These are phyloP conservation scores for Oophaga sylvatica DNA, from an alignment of 2,797 vertebrate species.

Conservation along the genomic window DNA sequence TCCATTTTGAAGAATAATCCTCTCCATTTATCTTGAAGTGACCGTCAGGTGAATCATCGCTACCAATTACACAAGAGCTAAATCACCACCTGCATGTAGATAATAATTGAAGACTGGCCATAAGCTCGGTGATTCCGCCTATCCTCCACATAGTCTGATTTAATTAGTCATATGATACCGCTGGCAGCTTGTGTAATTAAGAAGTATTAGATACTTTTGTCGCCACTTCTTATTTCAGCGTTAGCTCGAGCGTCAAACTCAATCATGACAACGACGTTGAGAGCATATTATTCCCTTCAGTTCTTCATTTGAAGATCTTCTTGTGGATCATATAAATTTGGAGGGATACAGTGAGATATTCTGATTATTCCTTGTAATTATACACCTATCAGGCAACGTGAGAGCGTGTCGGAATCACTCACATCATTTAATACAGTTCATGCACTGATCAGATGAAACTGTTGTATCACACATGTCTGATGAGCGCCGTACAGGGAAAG, in stretches of 20 bases:
- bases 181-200: constrained; percentile 54
- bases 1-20: neutral
- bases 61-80: constrained; percentile 18
- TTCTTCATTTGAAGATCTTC: constrained; percentile 20
- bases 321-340: constrained; percentile 33
- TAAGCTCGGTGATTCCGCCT: constrained; percentile 13
- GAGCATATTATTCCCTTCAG: constrained; percentile 45
- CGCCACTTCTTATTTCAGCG: constrained; percentile 7
- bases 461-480: constrained; percentile 14
- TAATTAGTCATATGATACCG: constrained; percentile 38
- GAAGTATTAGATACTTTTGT: constrained; percentile 50
- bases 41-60: constrained; percentile 37
- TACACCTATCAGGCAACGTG: constrained; percentile 20
- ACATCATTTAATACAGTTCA: constrained; percentile 9
- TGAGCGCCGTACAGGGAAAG: neutral
- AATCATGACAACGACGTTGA: constrained; percentile 31
- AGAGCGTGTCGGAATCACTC: constrained; percentile 21
- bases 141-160: constrained; percentile 28
- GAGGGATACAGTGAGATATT: constrained; percentile 25
- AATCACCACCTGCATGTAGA: constrained; percentile 43
- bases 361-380: constrained; percentile 30
- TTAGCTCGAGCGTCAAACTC: constrained; percentile 41
- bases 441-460: constrained; percentile 24
- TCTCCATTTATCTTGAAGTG: constrained; percentile 34
- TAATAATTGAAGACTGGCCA: constrained; percentile 52